Evolutionary conservation across 2,888 invertebrate species (phyloP), one percentile per base, ranked within the genome.

Genomic region (Stenchaetothrips biformis): DNA sequence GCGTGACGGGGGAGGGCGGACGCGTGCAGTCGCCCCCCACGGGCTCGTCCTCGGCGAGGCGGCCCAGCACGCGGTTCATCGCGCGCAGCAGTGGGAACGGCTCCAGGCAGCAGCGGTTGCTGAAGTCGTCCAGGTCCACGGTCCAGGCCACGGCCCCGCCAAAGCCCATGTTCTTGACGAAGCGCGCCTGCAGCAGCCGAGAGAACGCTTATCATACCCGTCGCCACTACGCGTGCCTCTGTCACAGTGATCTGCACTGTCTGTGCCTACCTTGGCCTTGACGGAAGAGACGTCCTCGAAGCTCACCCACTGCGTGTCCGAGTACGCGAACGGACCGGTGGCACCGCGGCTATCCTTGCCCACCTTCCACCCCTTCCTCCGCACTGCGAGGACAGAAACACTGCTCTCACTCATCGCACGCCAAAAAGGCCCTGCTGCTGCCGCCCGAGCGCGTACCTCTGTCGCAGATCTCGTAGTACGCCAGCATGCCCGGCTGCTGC

Each of bases 61-160:
- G 88, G 49, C 94, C 94, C 47, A 97, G 87, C 0, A 92, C 95
- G 25, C 93, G 89, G 82, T 94, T 94, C 2, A 96, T 91, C 0
- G 93, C 92, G 77, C 92, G 90, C 16, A 96, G 88, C 77, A 96
- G 86, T 0, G 96, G 95, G 83, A 92, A 95, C 0, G 94, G 88
- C 85, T 95, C 95, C 7, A 88, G 88, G 85, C 96, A 96, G 86
- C 96, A 97, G 0, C 91, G 90, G 86, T 96, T 96, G 83, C 90
- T 91, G 85, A 94, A 96, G 86, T 97, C 96, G 83, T 96, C 96
- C 83, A 96, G 86, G 85, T 96, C 96, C 3, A 95, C 90, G 0
- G 96, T 95, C 95, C 95, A 96, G 0, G 95, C 94, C 78, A 94
- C 92, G 11, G 94, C 92, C 7, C 96, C 96, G 0, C 94, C 95